Evolutionary conservation across 1,140 invertebrate species (phyloP), one percentile per base, ranked within the genome.

Genomic region (Ostrea denselamellosa): DNA sequence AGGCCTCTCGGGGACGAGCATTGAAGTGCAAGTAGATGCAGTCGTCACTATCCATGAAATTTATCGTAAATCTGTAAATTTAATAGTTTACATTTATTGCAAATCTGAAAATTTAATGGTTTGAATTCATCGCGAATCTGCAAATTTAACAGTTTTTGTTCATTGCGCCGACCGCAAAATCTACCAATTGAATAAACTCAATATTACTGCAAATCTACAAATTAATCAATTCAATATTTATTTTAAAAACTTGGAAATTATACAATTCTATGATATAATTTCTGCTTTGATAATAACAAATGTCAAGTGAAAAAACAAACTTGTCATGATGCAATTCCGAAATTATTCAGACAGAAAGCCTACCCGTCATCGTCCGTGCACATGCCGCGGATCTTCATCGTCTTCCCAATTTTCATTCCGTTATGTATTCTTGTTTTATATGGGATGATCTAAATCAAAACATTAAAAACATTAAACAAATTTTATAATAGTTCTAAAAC

Each of bases 21-120:
- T 98, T 98, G 84, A 98, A 96, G 93, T 98, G 97, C 44, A 98
- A 95, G 0, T 83, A 88, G 2, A 92, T 88, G 10, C 88, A 90
- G 14, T 87, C 87, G 56, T 53, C 58, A 84, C 92, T 92, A 90
- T 85, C 89, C 53, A 90, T 88, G n/a, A 93, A 92, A 86, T 92
- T 93, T 14, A 93, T 89, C 28, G 71, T 86, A 89, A 93, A 93
- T 77, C 92, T 93, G 85, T 1, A 56, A 62, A 83, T 19, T 58
- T 19, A 62, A 62, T 56, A 56, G 54, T 56, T 56, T 56, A 83
- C 51, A 19, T 14, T 19, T 7, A 62, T 5, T 17, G 0, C n/a
- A n/a, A 19, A 62, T 62, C 5, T 19, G 58, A 7, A 7, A 62
- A 44, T 44, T 62, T 5, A 14, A 7, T 14, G 14, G 7, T 19